Conservation (phyloP, 2,888 invertebrate genomes). For the Pteria penguin region DNA sequence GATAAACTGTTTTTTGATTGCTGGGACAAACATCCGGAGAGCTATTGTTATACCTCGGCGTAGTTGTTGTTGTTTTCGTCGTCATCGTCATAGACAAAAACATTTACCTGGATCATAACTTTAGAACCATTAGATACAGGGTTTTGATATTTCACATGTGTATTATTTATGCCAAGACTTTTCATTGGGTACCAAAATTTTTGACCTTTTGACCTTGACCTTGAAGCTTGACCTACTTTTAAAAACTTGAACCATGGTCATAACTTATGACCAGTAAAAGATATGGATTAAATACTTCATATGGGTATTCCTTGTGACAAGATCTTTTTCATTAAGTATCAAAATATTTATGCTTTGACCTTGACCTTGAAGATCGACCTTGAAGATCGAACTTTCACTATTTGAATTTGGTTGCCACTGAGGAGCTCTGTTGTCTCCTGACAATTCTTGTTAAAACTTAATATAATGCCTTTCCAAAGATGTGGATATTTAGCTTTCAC, state of each 20-base stretch:
- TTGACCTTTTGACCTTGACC: not conserved
- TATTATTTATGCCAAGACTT: not conserved
- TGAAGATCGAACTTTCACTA: too few relatives aligned
- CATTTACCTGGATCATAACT: not conserved
- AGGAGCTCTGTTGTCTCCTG: too few relatives aligned
- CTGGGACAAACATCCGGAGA: too few relatives aligned
- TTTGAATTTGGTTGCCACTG: too few relatives aligned
- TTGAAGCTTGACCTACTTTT: conserved; percentile 1
- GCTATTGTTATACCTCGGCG: too few relatives aligned
- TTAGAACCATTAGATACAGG: not conserved
- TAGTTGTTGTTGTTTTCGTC: too few relatives aligned
- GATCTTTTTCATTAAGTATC: not conserved
- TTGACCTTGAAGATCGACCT: too few relatives aligned
- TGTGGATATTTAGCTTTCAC: too few relatives aligned
- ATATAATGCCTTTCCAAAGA: too few relatives aligned
- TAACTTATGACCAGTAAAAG: not conserved
- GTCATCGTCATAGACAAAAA: too few relatives aligned
- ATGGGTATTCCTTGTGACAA: not conserved
- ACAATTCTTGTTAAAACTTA: too few relatives aligned
- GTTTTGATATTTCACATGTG: not conserved
- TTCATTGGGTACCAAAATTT: not conserved
- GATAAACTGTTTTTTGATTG: too few relatives aligned
- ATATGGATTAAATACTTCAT: not conserved
- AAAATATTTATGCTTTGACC: not conserved
- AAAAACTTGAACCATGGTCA: not conserved